Evolutionary conservation across 1,140 invertebrate species (phyloP), one percentile per base, ranked within the genome.

Genomic region (Cotesia vestalis): DNA sequence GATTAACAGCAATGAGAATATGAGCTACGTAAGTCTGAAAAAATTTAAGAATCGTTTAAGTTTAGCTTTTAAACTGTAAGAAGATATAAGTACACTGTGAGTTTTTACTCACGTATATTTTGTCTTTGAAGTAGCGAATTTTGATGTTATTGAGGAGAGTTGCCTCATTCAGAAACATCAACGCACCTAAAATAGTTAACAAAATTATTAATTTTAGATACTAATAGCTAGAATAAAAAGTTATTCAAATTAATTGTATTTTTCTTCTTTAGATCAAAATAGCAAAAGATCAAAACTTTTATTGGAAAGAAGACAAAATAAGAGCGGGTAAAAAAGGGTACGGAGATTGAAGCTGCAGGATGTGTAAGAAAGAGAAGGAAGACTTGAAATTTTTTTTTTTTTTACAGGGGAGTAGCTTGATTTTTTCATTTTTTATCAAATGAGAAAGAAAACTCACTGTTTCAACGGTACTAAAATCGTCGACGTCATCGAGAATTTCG

Each of bases 101-200:
- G 3, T 9, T 35, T 60, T 40, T 66, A 95, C 95, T 96, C 90
- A 98, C 97, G 89, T 99, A 99, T 83, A 99, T 99, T 88, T 95
- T 94, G 85, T 97, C 95, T 85, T 95, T 95, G 84, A 93, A 92
- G 88, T 98, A 99, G 78, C 97, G 90, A 51, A 92, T 90, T 76
- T 93, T 89, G 76, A 99, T 90, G 87, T 99, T 99, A 86, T 99
- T 94, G 55, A 99, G 89, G 55, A 99, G 89, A 59, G 97, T 98
- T 20, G 95, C 97, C 88, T 99, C 97, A 88, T 99, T 99, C 71
- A 99, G 90, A 86, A 96, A 97, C 96, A 99, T 99, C 79, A 99
- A 90, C 80, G 95, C 94, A 91, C 96, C 95, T 98, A 51, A 57
- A 27, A 27, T 27, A 27, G 27, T 27, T 1, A 27, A 27, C 27